Base-by-base conservation (phyloP, 2,888 invertebrate species). In the Zelleria hepariella region DNA sequence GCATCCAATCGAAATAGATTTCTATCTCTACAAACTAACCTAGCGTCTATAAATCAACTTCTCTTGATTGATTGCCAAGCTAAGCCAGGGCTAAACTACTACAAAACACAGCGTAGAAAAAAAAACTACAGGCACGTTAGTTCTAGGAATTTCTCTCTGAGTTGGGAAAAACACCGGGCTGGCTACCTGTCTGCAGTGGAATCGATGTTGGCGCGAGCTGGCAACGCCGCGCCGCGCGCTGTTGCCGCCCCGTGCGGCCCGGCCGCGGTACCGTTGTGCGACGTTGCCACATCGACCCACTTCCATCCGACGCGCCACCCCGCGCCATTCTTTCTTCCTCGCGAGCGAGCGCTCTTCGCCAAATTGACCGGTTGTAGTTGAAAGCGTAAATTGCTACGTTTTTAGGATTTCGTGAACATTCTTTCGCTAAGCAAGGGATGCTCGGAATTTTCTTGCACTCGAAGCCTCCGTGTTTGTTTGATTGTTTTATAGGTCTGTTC, bases 261-360 rank as follows among this genome's bases (percentile, higher is more conserved):
- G 78, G 80, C 78, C 78, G n/a, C n/a, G 15, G 32, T 42, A 80
- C 20, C 24, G 23, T 42, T 42, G 25, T 75, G 82, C 83, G 78
- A 72, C 78, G 82, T 80, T 83, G 82, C 81, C 79, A 57, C 57
- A 23, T 53, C 60, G 60, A 75, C 78, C 77, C 77, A 81, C 74
- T 76, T 79, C 72, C 72, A 70, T 68, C 69, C 63, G 68, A n/a
- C 73, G 64, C 61, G 52, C 60, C 20, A 26, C 27, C 20, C 21
- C 26, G 55, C 73, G 67, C 67, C 61, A 63, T 74, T 77, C 77
- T 80, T 80, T 67, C 62, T 62, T 73, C 77, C 77, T 80, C 80
- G 75, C 71, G 71, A n/a, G n/a, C n/a, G n/a, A n/a, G n/a, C n/a
- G n/a, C n/a, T n/a, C 73, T 79, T 72, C 67, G 69, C 78, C 73